These are phyloP conservation scores for Calosoma granatense DNA, from an alignment of 1,140 invertebrate species.

Conservation along the genomic window DNA sequence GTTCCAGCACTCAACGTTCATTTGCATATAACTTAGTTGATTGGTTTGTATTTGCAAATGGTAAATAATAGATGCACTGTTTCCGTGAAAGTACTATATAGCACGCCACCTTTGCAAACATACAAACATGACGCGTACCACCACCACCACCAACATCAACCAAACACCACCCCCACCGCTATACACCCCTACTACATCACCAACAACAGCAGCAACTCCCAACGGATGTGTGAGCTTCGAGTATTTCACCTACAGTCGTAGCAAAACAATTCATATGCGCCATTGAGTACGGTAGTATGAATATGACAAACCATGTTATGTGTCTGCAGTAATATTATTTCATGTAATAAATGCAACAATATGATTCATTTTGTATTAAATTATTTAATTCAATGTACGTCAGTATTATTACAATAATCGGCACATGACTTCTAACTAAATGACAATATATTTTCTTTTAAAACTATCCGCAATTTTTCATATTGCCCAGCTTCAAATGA, in stretches of 20 bases:
- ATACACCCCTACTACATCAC: neutral
- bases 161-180: neutral
- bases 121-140: neutral
- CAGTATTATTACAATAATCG: no score
- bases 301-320: no score
- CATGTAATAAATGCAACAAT: no score
- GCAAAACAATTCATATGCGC: neutral
- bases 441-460: no score
- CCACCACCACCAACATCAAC: neutral
- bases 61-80: constrained; percentile 9
- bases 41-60: constrained; percentile 7
- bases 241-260: neutral
- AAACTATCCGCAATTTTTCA: no score
- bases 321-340: no score
- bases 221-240: no score
- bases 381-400: no score
- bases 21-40: constrained; percentile 9
- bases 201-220: neutral
- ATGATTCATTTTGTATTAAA: no score
- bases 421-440: no score
- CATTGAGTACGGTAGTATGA: no score
- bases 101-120: neutral
- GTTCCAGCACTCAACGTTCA: neutral
- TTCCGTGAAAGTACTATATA: constrained; percentile 1
- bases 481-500: no score